Evolutionary conservation across 1,140 invertebrate genomes (phyloP).

Genomic region (Lepidostoma basale): DNA sequence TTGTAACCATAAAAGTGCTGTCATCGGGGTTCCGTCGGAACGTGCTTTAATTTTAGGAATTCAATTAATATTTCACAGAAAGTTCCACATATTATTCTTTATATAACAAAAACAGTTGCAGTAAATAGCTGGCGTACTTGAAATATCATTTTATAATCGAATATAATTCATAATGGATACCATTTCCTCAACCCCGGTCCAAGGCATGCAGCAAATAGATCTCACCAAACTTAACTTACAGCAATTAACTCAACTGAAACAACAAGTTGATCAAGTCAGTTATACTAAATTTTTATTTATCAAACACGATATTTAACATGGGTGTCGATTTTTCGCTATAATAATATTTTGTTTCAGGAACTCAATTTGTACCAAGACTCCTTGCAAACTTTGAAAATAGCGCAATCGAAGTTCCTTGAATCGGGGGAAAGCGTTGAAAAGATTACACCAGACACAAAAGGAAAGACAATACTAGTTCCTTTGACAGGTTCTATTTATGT

Average conservation of each 20-base stretch:
- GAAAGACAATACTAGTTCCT: constrained; percentile 87
- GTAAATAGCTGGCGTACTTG: neutral
- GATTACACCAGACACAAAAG: constrained; percentile 73
- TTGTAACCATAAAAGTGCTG: neutral
- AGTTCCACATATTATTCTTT: neutral
- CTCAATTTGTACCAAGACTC: constrained; percentile 87
- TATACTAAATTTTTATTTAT: constrained; percentile 4
- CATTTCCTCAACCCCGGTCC: constrained; percentile 58
- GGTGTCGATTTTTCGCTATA: neutral
- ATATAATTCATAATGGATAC: constrained; percentile 31
- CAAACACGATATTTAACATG: neutral
- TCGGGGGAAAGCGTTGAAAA: constrained; percentile 85
- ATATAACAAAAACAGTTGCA: neutral
- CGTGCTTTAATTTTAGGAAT: neutral
- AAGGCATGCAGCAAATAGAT: constrained; percentile 75
- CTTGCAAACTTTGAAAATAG: constrained; percentile 84
- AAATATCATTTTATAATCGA: neutral
- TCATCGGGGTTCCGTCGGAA: neutral
- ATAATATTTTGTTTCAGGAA: constrained; percentile 66
- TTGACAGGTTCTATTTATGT: constrained; percentile 96
- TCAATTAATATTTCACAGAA: neutral
- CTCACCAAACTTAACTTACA: constrained; percentile 77
- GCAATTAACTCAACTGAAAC: constrained; percentile 80
- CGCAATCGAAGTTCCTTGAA: constrained; percentile 87
- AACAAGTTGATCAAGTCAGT: constrained; percentile 83